Base-by-base conservation (phyloP, 2,113 vertebrate species). In the Eleginops maclovinus region DNA sequence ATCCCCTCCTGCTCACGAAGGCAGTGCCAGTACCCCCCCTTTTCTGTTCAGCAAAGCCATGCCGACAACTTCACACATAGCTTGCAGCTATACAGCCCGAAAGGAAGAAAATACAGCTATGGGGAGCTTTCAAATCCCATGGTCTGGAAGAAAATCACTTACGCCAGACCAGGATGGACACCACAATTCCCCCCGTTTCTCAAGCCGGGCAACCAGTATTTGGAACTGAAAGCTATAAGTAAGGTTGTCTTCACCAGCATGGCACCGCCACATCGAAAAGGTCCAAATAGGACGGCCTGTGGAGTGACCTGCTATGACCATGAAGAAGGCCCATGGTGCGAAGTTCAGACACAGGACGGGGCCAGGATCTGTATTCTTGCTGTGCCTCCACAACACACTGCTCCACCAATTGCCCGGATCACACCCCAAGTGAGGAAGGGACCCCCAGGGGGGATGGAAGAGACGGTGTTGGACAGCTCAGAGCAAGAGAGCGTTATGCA, bases 311-410 rank as follows among this genome's bases (percentile, higher is more conserved):
- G 53, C 44, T 70, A 70, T 2, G 28, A 70, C 53, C 51, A 70
- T 22, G 0, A 4, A 1, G 22, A 70, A 56, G 67, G 67, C 2
- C 51, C 51, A 46, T 70, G 67, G 67, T 70, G 67, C 11, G 67
- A 70, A 40, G 22, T 70, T 22, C 67, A 56, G 53, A 28, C 67
- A 11, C 4, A 26, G 21, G 19, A 70, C 16, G 67, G 67, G 22
- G 17, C 12, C 51, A 28, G 67, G 40, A 28, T 70, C 22, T 70
- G 67, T n/a, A n/a, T 70, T 16, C 66, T 69, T 5, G 65, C n/a
- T 0, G n/a, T 31, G 1, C 24, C 64, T 11, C 28, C 56, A 59
- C 56, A 36, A 36, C 13, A 15, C 14, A 2, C 1, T 1, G 1
- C 24, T 28, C 12, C n/a, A 9, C 19, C 17, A 15, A 36, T 9